phyloP scores from a whole-genome alignment of 2,888 invertebrate genomes.

The Ichneumoninae sp. region DNA sequence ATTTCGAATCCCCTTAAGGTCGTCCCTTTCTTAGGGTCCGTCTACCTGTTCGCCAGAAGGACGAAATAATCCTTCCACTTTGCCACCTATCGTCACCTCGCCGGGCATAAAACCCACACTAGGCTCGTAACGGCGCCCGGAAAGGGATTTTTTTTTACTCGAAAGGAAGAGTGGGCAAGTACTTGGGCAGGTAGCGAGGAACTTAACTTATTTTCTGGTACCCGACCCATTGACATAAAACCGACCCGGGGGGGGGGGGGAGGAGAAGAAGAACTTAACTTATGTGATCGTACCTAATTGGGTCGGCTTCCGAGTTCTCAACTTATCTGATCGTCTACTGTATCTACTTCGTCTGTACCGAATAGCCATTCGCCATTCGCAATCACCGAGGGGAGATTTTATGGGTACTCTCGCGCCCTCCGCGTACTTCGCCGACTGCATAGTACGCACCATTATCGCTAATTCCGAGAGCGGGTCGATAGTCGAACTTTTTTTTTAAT shows the following conservation, averaged over 20 bases:
- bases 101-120: neutral
- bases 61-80: neutral
- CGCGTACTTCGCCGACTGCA: neutral
- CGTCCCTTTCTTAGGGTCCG: neutral
- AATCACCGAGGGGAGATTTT: neutral
- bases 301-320: neutral
- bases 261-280: neutral
- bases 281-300: neutral
- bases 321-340: neutral
- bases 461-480: conserved; percentile 30
- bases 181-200: neutral
- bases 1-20: neutral
- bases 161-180: neutral
- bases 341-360: neutral
- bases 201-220: neutral
- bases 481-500: conserved; percentile 41
- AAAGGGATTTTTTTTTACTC: neutral
- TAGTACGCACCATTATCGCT: conserved; percentile 14
- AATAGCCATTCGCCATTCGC: neutral
- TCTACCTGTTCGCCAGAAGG: neutral
- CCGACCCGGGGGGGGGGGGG: no score
- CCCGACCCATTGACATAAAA: neutral
- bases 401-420: conserved; percentile 14
- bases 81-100: neutral
- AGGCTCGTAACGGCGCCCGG: neutral